Evolutionary conservation across 2,888 invertebrate genomes (phyloP).

Genomic region (Brachyptera risi): DNA sequence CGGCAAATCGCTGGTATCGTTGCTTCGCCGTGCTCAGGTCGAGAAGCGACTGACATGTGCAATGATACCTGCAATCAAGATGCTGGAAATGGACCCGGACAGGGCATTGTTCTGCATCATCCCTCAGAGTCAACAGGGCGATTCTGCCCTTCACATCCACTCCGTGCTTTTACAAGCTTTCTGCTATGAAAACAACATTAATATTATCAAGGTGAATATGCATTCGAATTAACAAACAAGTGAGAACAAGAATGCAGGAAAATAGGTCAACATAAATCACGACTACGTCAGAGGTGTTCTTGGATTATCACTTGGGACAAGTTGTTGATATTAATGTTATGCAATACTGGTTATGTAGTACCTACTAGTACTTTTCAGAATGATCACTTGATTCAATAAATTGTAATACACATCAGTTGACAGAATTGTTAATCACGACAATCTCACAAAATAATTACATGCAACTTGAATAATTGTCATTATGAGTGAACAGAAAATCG

Average conservation of each 20-base stretch:
- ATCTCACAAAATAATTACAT: too few relatives aligned
- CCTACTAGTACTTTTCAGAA: too few relatives aligned
- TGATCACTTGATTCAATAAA: too few relatives aligned
- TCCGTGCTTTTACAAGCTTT: slow-evolving; percentile 72
- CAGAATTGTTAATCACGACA: too few relatives aligned
- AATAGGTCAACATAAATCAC: too few relatives aligned
- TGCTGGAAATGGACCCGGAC: slow-evolving; percentile 51
- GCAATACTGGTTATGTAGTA: too few relatives aligned
- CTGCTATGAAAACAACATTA: slow-evolving; percentile 74
- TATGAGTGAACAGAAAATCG: too few relatives aligned
- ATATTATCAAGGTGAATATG: slow-evolving; percentile 62
- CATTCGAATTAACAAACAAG: too few relatives aligned
- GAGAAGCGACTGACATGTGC: slow-evolving; percentile 60
- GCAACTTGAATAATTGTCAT: too few relatives aligned
- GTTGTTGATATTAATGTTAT: neutral
- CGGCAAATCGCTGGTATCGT: slow-evolving; percentile 17
- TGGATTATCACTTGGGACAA: neutral
- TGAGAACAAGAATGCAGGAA: neutral
- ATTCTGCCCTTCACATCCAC: slow-evolving; percentile 67
- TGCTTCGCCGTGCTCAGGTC: slow-evolving; percentile 38
- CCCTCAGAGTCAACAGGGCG: slow-evolving; percentile 41
- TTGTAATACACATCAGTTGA: too few relatives aligned
- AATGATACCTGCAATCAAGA: slow-evolving; percentile 58
- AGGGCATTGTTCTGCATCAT: slow-evolving; percentile 59
- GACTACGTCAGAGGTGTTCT: neutral